Conservation (phyloP, 2,888 invertebrate genomes). For the Criorhina ranunculi region DNA sequence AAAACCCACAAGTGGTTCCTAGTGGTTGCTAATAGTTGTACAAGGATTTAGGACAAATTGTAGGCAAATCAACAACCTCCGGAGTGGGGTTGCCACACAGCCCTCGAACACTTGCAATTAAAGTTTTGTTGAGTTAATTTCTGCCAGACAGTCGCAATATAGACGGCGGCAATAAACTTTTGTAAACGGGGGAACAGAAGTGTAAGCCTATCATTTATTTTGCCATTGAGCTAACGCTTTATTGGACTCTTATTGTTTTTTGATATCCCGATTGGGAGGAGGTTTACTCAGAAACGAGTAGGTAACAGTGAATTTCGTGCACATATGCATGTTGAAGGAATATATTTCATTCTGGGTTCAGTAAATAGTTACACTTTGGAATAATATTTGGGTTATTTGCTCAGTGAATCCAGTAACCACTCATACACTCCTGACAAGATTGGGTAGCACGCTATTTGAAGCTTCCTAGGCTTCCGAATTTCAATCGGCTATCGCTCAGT, state of each 20-base stretch:
- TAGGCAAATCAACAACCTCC: slow-evolving; percentile 13
- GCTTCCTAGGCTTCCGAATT: too few relatives aligned
- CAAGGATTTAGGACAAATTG: slow-evolving; percentile 30
- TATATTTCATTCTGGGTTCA: slow-evolving; percentile 3
- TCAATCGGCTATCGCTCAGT: too few relatives aligned
- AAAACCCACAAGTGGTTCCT: slow-evolving; percentile 49
- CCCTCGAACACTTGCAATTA: slow-evolving; percentile 26
- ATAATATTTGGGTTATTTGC: too few relatives aligned
- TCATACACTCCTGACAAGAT: too few relatives aligned
- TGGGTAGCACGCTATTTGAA: too few relatives aligned
- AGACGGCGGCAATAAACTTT: not conserved
- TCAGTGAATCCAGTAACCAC: too few relatives aligned
- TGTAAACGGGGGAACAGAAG: slow-evolving; percentile 1
- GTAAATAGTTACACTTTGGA: too few relatives aligned
- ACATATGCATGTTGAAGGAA: slow-evolving; percentile 15
- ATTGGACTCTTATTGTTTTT: slow-evolving; percentile 23
- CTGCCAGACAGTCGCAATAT: slow-evolving; percentile 33
- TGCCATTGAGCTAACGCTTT: slow-evolving; percentile 26
- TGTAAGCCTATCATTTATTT: slow-evolving; percentile 14
- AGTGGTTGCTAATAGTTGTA: slow-evolving; percentile 18
- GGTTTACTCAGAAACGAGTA: not conserved
- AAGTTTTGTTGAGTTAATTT: slow-evolving; percentile 51
- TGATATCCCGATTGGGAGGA: not conserved
- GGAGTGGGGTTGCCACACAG: not conserved
- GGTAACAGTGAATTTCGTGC: not conserved